Percentiles rank a stretch among this genome's conserved stretches.
Conservation (phyloP, 2,797 vertebrate genomes). For the Squalus acanthias region DNA sequence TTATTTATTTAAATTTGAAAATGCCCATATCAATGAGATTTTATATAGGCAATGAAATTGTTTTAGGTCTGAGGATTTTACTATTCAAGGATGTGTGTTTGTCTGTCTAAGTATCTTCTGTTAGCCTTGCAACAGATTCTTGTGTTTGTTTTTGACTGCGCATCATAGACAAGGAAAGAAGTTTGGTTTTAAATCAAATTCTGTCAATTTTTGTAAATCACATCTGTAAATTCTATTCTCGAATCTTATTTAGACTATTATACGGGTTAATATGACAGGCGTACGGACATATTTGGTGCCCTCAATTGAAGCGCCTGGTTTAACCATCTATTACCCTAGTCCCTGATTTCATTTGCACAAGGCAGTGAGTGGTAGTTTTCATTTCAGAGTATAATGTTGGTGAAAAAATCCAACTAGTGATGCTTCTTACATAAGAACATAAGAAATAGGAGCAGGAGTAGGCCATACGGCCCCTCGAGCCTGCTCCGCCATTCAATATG, state of each 20-base stretch:
- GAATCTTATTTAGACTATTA: neutral
- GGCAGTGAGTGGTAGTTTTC: neutral
- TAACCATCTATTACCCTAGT: neutral
- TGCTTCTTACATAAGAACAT: neutral
- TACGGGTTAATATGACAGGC: neutral
- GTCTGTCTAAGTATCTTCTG: neutral
- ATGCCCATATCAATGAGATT: neutral
- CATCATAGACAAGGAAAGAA: neutral
- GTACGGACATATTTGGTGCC: neutral
- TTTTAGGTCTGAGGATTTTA: neutral
- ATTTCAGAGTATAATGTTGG: neutral
- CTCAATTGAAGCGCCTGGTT: neutral
- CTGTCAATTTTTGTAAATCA: neutral
- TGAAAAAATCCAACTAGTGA: neutral
- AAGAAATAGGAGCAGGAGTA: too few relatives aligned
- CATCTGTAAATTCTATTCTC: neutral
- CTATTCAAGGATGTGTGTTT: neutral
- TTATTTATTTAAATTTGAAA: neutral
- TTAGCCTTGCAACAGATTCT: neutral
- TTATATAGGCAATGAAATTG: neutral
- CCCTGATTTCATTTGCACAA: neutral
- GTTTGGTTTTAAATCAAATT: constrained; percentile 26
- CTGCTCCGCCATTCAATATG: too few relatives aligned
- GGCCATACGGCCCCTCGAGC: too few relatives aligned
- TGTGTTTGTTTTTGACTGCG: neutral